These are phyloP conservation scores for Hoplodrina ambigua DNA, from an alignment of 2,888 invertebrate genomes.

Conservation along the genomic window DNA sequence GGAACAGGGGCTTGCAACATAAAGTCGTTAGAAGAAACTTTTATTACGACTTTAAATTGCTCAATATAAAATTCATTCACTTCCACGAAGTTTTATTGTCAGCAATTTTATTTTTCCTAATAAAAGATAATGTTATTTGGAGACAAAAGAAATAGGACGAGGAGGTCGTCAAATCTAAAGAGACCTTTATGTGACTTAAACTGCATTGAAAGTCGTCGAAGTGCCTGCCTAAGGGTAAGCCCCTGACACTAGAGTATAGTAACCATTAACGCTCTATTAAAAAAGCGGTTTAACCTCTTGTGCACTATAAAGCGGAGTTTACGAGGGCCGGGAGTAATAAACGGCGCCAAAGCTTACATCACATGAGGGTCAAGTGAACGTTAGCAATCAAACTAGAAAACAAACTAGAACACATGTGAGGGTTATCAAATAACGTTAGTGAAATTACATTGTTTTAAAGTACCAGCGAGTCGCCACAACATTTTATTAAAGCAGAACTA, in stretches of 20 bases:
- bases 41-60: conserved; percentile 71
- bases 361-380: conserved; percentile 76
- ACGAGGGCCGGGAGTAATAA: conserved; percentile 77
- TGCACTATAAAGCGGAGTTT: conserved; percentile 77
- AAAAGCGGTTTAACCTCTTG: conserved; percentile 77
- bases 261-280: conserved; percentile 80
- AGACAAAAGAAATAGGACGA: conserved; percentile 55
- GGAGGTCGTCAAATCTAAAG: conserved; percentile 16
- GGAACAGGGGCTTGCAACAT: conserved; percentile 57
- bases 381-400: conserved; percentile 74
- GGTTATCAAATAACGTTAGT: conserved; percentile 59
- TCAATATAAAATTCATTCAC: conserved; percentile 69
- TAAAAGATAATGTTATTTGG: conserved; percentile 50
- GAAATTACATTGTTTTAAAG: conserved; percentile 42
- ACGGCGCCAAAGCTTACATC: conserved; percentile 74
- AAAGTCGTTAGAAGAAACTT: conserved; percentile 68
- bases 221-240: conserved; percentile 42
- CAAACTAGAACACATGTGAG: conserved; percentile 68
- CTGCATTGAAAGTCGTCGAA: conserved; percentile 31
- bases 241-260: conserved; percentile 67
- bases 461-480: conserved; percentile 19
- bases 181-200: conserved; percentile 32
- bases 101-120: conserved; percentile 60
- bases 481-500: conserved; percentile 49
- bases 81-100: conserved; percentile 65